A percentile compares a stretch with the other conserved stretches of the same genome.
Conservation (phyloP, 1,140 invertebrate species). For the Brachystomella parvula region DNA sequence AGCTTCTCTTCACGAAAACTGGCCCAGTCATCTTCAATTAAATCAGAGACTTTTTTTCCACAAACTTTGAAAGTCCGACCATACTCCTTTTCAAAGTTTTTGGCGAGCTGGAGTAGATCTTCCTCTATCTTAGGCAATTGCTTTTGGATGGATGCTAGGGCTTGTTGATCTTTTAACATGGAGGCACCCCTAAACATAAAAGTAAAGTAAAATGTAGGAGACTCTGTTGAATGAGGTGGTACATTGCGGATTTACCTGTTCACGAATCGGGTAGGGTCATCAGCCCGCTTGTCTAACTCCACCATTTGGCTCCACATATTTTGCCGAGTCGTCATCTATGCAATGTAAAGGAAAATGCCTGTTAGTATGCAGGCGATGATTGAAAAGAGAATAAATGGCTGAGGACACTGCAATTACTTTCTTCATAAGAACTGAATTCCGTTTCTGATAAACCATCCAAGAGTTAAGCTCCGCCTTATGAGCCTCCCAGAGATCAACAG, state of each 20-base stretch:
- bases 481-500: constrained; percentile 10
- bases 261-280: constrained; percentile 17
- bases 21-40: constrained; percentile 17
- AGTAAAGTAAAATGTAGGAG: neutral
- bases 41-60: constrained; percentile 9
- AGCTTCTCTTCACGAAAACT: constrained; percentile 17
- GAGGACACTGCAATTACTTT: constrained; percentile 17
- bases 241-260: constrained; percentile 20
- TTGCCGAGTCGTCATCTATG: constrained; percentile 13
- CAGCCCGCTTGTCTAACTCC: constrained; percentile 16
- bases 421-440: constrained; percentile 17
- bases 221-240: neutral
- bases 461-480: constrained; percentile 16
- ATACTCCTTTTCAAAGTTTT: constrained; percentile 19
- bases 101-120: constrained; percentile 14
- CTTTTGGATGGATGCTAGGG: constrained; percentile 13
- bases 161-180: constrained; percentile 22
- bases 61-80: constrained; percentile 18
- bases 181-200: constrained; percentile 16
- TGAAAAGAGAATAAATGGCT: too few relatives aligned
- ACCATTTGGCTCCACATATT: constrained; percentile 19
- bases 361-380: neutral
- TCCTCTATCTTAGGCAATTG: constrained; percentile 17
- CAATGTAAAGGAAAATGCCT: constrained; percentile 6
- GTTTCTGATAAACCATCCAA: constrained; percentile 23